Percentiles rank a stretch among this genome's conserved stretches.
These are phyloP conservation scores for Oreochromis mossambicus DNA, from an alignment of 2,797 vertebrate species.

Conservation along the genomic window DNA sequence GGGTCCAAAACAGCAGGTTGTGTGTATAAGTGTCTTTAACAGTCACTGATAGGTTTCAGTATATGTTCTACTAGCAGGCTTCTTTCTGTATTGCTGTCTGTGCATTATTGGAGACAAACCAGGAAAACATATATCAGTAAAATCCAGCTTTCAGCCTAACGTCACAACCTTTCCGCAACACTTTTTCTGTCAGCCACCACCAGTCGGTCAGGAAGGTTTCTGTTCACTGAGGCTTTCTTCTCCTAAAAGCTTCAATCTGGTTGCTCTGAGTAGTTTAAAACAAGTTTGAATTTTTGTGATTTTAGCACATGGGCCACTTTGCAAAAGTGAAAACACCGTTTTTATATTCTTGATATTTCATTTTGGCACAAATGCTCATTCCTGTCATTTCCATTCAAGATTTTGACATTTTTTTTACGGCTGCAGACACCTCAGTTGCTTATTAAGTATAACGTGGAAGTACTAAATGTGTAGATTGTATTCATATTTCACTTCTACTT, in stretches of 20 bases:
- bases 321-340: background rate
- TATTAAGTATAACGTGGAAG: constrained; percentile 29
- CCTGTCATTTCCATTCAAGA: constrained; percentile 11
- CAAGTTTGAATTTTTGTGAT: background rate
- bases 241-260: background rate
- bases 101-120: background rate
- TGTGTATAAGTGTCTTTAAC: background rate
- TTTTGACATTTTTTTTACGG: background rate
- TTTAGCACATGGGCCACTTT: background rate
- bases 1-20: background rate
- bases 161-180: background rate
- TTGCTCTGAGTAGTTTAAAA: background rate
- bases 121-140: background rate
- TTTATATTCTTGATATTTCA: background rate
- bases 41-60: background rate
- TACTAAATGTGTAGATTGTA: background rate
- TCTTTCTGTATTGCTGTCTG: background rate
- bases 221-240: background rate
- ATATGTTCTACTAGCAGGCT: background rate
- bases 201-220: background rate
- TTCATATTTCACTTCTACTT: constrained; percentile 34
- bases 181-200: background rate
- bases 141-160: background rate
- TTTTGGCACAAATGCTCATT: background rate
- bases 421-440: background rate